Base-by-base conservation (phyloP, 2,888 invertebrate genomes). In the Fragum fragum region DNA sequence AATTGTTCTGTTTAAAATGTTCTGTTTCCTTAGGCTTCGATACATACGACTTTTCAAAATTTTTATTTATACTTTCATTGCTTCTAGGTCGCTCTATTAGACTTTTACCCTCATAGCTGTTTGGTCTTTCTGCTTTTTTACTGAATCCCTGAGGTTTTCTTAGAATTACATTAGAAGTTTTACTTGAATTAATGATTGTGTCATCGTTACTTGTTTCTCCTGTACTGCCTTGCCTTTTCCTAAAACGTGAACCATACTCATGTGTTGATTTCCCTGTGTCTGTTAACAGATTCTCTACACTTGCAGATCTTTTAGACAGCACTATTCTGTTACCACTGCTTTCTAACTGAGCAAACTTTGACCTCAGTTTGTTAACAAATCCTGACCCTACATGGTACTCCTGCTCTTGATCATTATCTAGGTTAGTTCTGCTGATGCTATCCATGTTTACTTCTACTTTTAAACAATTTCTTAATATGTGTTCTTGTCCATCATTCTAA, bases 371-470 rank as follows among this genome's bases (percentile, higher is more conserved):
- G 75, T 91, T 89, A 21, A 94, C 93, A 89, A 93, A 93, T 7
- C 93, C 93, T 18, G 93, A 91, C 36, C 91, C 91, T 53, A 93
- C 93, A 26, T 84, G 88, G 71, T 92, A 91, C 68, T 92, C 93
- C n/a, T 89, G 88, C 42, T 89, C 89, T 23, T 72, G 75, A n/a
- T 83, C 86, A 39, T 66, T 77, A 32, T 84, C 85, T 23, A 57
- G 55, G 39, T 32, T 39, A 11, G 28, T 39, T 39, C 32, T 32
- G 6, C 21, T 55, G n/a, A 21, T n/a, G 11, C 42, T 42, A 1
- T 32, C 32, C 29, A 61, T 61, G 1, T 29, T 61, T 57, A 2
- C 26, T 57, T 9, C 23, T 3, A 9, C 47, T 47, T n/a, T n/a
- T n/a, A n/a, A n/a, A n/a, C 47, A 47, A 5, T 36, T 36, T 9